Evolutionary conservation across 2,888 invertebrate genomes (phyloP).

Genomic region (Cantharis flavilabris): DNA sequence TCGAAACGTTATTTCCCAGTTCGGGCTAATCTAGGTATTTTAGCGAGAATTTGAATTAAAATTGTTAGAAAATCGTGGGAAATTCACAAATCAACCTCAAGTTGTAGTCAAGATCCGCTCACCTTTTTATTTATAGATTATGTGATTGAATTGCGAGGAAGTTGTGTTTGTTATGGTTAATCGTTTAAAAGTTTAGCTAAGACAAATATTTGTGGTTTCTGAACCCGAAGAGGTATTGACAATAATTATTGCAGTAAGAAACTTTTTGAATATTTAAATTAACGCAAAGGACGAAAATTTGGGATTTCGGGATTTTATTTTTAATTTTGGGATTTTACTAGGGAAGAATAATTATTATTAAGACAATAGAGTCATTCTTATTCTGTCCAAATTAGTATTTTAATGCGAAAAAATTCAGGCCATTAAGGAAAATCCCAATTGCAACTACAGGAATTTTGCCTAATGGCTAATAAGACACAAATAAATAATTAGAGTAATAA

Average conservation of each 20-base stretch:
- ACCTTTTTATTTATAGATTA: neutral
- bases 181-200: neutral
- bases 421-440: neutral
- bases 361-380: too few relatives aligned
- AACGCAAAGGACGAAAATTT: too few relatives aligned
- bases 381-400: neutral
- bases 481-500: neutral
- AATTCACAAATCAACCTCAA: neutral
- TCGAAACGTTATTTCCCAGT: neutral
- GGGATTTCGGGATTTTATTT: too few relatives aligned
- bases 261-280: neutral
- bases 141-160: neutral
- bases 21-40: slow-evolving; percentile 6
- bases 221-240: neutral
- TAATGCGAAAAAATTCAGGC: neutral
- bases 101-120: neutral
- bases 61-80: neutral
- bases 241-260: neutral
- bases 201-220: neutral
- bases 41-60: slow-evolving; percentile 5
- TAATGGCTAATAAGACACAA: neutral
- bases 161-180: neutral
- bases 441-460: neutral
- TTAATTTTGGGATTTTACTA: too few relatives aligned
- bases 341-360: neutral